Evolutionary conservation across 2,888 invertebrate genomes (phyloP).

Genomic region (Drosophila kuntzei): DNA sequence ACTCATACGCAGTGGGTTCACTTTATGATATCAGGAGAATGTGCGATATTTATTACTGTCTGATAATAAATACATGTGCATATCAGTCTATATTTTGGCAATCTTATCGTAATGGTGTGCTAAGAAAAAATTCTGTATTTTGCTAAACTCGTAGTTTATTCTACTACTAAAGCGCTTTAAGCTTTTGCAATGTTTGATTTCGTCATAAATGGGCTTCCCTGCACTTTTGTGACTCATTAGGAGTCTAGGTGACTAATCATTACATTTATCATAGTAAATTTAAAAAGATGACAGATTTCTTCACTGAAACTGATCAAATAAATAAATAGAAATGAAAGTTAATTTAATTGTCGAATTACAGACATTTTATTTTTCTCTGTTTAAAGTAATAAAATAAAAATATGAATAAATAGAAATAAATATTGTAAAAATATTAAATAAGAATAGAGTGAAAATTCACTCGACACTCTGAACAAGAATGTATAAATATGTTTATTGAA

Average conservation of each 20-base stretch:
- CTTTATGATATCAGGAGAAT: conserved; percentile 19
- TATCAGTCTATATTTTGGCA: conserved; percentile 5
- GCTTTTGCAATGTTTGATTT: neutral
- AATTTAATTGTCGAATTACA: no score
- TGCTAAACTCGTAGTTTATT: neutral
- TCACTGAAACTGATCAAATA: no score
- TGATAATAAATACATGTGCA: neutral
- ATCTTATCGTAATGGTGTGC: neutral
- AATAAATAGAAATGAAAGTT: no score
- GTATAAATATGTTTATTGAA: no score
- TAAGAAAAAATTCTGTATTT: neutral
- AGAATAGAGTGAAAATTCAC: no score
- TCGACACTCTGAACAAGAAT: no score
- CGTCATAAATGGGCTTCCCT: conserved; percentile 15
- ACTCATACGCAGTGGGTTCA: conserved; percentile 52
- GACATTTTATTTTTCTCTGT: no score
- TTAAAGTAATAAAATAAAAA: no score
- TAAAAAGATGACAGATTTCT: no score
- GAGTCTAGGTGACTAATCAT: conserved; percentile 11
- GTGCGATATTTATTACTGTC: conserved; percentile 7
- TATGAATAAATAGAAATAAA: no score
- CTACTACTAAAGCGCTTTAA: neutral
- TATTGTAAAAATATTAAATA: no score
- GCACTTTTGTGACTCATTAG: conserved; percentile 8
- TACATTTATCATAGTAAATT: no score